Conservation (phyloP, 1,140 invertebrate species). For the Drosophila ironensis region DNA sequence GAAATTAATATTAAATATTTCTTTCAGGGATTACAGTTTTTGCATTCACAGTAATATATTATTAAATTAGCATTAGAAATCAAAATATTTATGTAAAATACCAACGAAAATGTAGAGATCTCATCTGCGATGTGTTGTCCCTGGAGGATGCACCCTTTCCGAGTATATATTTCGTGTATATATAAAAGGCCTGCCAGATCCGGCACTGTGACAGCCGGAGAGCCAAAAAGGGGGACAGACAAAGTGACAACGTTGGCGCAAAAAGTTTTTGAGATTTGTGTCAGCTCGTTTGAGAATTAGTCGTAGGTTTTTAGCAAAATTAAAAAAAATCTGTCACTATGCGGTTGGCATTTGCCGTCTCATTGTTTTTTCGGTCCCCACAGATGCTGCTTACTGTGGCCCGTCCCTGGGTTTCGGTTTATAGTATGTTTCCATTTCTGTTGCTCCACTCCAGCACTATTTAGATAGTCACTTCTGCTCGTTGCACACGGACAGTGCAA, state of each 20-base stretch:
- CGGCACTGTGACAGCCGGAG: conserved; percentile 33
- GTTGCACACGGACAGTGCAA: conserved; percentile 15
- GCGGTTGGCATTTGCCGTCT: conserved; percentile 65
- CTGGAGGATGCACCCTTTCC: too few relatives aligned
- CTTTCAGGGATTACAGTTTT: too few relatives aligned
- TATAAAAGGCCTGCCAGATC: conserved; percentile 24
- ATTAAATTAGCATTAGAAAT: too few relatives aligned
- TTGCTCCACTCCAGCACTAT: conserved; percentile 17
- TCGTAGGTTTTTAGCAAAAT: conserved; percentile 78
- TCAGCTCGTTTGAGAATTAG: conserved; percentile 79
- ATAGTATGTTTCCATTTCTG: conserved; percentile 34
- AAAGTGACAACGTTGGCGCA: conserved; percentile 60
- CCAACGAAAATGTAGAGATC: too few relatives aligned
- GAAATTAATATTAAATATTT: too few relatives aligned
- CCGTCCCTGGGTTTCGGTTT: not conserved
- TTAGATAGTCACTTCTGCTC: conserved; percentile 38
- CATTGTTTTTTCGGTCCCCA: conserved; percentile 60
- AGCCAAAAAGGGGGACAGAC: conserved; percentile 23
- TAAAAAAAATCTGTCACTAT: conserved; percentile 74
- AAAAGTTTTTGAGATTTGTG: conserved; percentile 75
- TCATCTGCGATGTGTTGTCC: too few relatives aligned
- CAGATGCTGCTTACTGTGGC: not conserved
- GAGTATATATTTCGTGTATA: not conserved
- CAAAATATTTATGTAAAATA: too few relatives aligned
- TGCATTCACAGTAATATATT: too few relatives aligned